A percentile compares a stretch with the other conserved stretches of the same genome.
phyloP scores from a whole-genome alignment of 1,140 invertebrate genomes.

The Cydia amplana region DNA sequence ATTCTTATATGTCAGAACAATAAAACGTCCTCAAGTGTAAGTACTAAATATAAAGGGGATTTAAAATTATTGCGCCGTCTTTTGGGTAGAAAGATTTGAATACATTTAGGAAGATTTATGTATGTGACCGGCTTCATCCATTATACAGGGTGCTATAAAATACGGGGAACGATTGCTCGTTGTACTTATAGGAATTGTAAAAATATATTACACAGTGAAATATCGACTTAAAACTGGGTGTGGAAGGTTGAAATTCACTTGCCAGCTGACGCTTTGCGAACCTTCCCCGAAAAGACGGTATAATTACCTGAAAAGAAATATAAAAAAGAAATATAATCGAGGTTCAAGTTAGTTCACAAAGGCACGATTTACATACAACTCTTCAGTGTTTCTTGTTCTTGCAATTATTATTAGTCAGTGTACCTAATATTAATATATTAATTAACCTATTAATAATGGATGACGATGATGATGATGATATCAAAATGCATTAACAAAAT shows the following conservation, averaged over 20 bases:
- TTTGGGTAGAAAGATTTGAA: slow-evolving; percentile 18
- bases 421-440: no score
- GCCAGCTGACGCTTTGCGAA: not conserved
- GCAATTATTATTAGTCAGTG: no score
- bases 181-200: slow-evolving; percentile 11
- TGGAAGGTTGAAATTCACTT: not conserved
- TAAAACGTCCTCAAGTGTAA: slow-evolving; percentile 31
- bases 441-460: no score
- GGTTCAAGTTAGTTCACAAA: not conserved
- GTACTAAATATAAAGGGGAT: slow-evolving; percentile 27
- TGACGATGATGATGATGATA: no score
- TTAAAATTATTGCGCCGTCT: slow-evolving; percentile 31
- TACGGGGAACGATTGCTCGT: slow-evolving; percentile 12
- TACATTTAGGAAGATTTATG: slow-evolving; percentile 31
- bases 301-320: slow-evolving; percentile 29
- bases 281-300: not conserved
- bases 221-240: not conserved
- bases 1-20: slow-evolving; percentile 26
- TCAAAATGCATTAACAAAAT: no score
- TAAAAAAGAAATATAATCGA: not conserved
- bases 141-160: slow-evolving; percentile 13
- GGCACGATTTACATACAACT: not conserved
- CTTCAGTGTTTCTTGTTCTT: no score
- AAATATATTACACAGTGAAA: not conserved
- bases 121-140: slow-evolving; percentile 16